Base-by-base conservation (phyloP, 2,113 vertebrate genomes). In the Pachycephala philippinensis region DNA sequence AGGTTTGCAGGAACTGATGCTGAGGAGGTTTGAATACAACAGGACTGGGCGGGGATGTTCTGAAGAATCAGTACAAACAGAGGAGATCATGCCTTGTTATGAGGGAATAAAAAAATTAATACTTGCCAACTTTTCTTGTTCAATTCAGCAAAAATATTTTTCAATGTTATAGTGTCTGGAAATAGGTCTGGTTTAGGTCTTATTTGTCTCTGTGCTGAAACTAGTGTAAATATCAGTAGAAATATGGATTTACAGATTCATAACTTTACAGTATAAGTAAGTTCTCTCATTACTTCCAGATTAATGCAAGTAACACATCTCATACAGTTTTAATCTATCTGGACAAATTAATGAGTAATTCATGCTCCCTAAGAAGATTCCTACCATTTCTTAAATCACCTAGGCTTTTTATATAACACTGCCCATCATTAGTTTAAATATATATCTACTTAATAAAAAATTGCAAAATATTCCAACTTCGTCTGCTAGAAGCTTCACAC, bases 101-200 rank as follows among this genome's bases (percentile, higher is more conserved):
- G 94, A 95, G 92, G 91, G 97, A 94, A 95, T 91, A 96, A 94
- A 91, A 94, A 96, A 96, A 97, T 84, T 64, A 97, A 98, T 98
- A 99, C 99, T 99, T 98, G 98, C 99, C 98, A 97, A 98, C 97
- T 98, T 97, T 98, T 98, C 94, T 97, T 96, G 97, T 97, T 97
- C 76, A 97, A 97, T 96, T 97, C 98, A 97, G 95, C 93, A 96
- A 95, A 97, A 93, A 97, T 98, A 94, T 50, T 97, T 97, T 97
- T 96, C 96, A 96, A 91, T 96, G 95, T 66, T 97, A 97, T 26
- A 90, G 69, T 93, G 96, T 96, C 95, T 97, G 87, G 91, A 96
- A 97, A 97, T 96, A 97, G 96, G 95, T 93, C 95, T 96, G 91
- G 79, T 88, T 95, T 91, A 96, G 92, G 61, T 85, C 75, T 95